A percentile compares a stretch with the other conserved stretches of the same genome.
Evolutionary conservation across 2,888 invertebrate species (phyloP).

Genomic region (Carcina quercana): DNA sequence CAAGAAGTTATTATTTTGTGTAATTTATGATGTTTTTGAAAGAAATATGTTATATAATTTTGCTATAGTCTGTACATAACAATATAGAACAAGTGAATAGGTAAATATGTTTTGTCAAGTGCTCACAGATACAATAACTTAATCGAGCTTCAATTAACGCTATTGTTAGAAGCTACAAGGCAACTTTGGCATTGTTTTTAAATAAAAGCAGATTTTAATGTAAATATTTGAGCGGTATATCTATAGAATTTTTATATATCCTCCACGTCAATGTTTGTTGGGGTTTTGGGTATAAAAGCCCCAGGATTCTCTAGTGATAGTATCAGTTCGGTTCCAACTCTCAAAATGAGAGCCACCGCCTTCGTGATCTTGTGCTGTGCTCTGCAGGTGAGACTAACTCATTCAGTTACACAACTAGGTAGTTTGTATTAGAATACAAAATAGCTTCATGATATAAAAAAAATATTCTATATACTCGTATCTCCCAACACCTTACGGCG

Average conservation of each 20-base stretch:
- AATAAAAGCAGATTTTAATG: conserved; percentile 29
- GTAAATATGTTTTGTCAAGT: conserved; percentile 4
- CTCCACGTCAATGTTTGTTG: conserved; percentile 20
- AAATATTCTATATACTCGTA: too few relatives aligned
- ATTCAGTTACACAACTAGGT: too few relatives aligned
- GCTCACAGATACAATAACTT: conserved; percentile 24
- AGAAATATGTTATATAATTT: too few relatives aligned
- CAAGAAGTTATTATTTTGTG: too few relatives aligned
- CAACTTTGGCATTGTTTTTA: conserved; percentile 32
- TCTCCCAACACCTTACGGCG: too few relatives aligned
- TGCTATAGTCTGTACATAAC: too few relatives aligned
- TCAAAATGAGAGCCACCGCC: conserved; percentile 60
- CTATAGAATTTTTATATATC: conserved; percentile 20
- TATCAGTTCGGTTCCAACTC: conserved; percentile 66
- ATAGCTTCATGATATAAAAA: too few relatives aligned
- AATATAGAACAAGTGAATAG: too few relatives aligned
- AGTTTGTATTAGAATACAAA: too few relatives aligned
- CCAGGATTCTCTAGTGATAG: conserved; percentile 14
- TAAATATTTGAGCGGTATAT: conserved; percentile 31
- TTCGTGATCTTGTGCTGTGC: conserved; percentile 65
- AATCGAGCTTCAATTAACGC: conserved; percentile 37
- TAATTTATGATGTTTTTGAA: too few relatives aligned
- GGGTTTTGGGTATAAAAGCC: conserved; percentile 47
- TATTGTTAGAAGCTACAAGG: conserved; percentile 42
- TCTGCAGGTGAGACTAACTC: conserved; percentile 59